Base-by-base conservation (phyloP, 2,113 vertebrate species). In the Phoenicopterus ruber region DNA sequence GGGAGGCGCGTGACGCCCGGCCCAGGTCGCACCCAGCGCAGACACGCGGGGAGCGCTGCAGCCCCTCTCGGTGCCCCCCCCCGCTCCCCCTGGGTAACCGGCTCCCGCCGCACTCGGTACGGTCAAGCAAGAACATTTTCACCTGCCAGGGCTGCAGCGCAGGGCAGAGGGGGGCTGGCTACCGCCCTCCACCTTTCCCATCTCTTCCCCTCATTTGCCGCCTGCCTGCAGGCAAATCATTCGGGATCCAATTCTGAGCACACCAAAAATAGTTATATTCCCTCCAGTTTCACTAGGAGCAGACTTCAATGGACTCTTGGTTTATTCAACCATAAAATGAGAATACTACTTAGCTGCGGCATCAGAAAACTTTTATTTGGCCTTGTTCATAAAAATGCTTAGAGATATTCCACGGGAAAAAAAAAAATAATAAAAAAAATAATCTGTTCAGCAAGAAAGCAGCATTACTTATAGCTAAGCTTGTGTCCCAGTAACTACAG, bases 11-110 rank as follows among this genome's bases (percentile, higher is more conserved):
- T 6, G 57, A 38, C 67, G 34, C 50, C 40, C 4, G 1, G 46
- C 6, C 0, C 28, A 14, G 50, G 44, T 13, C 1, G 7, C 40
- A 50, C 32, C n/a, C 40, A 4, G 55, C 57, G 22, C n/a, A 42
- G 44, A 12, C 1, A 6, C 0, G 3, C 34, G n/a, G 24, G 40
- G 32, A 34, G 19, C 1, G 1, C 20, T 4, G 13, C n/a, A 40
- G 36, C 12, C 36, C 28, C 40, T 32, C 46, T 5, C 11, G 12
- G 5, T 65, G 61, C 26, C 46, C 38, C n/a, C 78, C 47, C 47
- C 44, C 14, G 7, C 9, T 25, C 59, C 54, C 52, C 46, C 7
- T 2, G 32, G 22, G 19, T 2, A 26, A 13, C 22, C 38, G 3
- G 29, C 38, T 52, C 38, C 82, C 54, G 82, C 40, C 2, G 0